These are phyloP conservation scores for Calliopsis andreniformis DNA, from an alignment of 1,140 invertebrate species.

Conservation along the genomic window DNA sequence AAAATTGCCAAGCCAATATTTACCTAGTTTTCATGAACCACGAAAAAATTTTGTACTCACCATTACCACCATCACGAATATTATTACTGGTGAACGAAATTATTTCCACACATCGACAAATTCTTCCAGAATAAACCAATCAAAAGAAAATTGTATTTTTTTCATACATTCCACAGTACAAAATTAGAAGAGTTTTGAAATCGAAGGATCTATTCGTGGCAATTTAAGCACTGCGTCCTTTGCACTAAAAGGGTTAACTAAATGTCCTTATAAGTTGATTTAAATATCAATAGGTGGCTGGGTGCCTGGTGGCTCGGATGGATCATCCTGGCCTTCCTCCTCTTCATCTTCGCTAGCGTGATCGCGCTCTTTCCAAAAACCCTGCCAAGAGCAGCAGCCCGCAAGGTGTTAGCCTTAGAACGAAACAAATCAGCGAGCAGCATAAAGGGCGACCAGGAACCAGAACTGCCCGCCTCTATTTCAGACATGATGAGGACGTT, in stretches of 20 bases:
- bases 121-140: too few species aligned
- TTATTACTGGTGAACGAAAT: too few species aligned
- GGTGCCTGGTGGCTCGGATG: constrained; percentile 92
- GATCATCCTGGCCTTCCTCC: constrained; percentile 86
- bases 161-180: too few species aligned
- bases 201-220: too few species aligned
- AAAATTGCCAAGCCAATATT: too few species aligned
- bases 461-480: constrained; percentile 79
- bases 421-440: constrained; percentile 76
- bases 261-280: neutral
- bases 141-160: too few species aligned
- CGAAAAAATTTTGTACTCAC: too few species aligned
- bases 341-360: constrained; percentile 85
- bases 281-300: constrained; percentile 82
- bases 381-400: constrained; percentile 83
- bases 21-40: too few species aligned
- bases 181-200: too few species aligned
- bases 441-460: constrained; percentile 72
- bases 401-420: constrained; percentile 80
- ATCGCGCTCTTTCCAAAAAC: constrained; percentile 86
- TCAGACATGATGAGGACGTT: constrained; percentile 85
- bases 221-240: too few species aligned
- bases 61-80: too few species aligned
- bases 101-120: too few species aligned
- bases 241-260: neutral